Evolutionary conservation across 2,797 vertebrate genomes (phyloP).

Genomic region (Dermochelys coriacea): DNA sequence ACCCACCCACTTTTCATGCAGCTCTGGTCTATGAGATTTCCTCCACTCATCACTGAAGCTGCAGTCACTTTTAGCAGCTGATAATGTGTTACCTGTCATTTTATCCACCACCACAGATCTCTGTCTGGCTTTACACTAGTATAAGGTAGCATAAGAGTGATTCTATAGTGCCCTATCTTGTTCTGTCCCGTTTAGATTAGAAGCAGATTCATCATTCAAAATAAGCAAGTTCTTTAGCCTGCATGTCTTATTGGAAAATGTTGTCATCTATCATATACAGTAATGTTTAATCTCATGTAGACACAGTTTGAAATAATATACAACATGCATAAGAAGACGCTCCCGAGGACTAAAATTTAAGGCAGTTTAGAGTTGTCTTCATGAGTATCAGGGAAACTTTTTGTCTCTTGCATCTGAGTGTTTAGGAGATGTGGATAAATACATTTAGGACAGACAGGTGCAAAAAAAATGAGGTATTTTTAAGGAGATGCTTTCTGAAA

Average conservation of each 20-base stretch:
- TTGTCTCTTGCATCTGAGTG: not conserved
- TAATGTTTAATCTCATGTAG: not conserved
- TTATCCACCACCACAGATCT: not conserved
- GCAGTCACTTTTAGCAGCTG: not conserved
- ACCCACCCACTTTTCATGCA: not conserved
- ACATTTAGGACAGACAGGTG: not conserved
- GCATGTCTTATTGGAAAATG: not conserved
- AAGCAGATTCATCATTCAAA: not conserved
- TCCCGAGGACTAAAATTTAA: conserved; percentile 1
- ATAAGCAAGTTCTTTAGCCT: not conserved
- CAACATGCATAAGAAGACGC: not conserved
- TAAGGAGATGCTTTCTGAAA: not conserved
- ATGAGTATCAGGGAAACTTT: not conserved
- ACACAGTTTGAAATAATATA: not conserved
- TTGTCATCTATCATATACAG: not conserved
- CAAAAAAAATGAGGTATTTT: not conserved
- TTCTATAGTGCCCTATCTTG: not conserved
- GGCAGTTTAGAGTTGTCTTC: not conserved
- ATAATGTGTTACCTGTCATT: not conserved
- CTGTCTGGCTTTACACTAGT: not conserved
- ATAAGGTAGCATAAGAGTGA: not conserved
- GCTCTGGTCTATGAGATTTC: not conserved
- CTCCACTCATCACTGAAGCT: not conserved
- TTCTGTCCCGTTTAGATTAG: not conserved
- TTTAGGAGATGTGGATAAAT: not conserved